Evolutionary conservation across 2,888 invertebrate species (phyloP).

Genomic region (Acrobasis consociella): DNA sequence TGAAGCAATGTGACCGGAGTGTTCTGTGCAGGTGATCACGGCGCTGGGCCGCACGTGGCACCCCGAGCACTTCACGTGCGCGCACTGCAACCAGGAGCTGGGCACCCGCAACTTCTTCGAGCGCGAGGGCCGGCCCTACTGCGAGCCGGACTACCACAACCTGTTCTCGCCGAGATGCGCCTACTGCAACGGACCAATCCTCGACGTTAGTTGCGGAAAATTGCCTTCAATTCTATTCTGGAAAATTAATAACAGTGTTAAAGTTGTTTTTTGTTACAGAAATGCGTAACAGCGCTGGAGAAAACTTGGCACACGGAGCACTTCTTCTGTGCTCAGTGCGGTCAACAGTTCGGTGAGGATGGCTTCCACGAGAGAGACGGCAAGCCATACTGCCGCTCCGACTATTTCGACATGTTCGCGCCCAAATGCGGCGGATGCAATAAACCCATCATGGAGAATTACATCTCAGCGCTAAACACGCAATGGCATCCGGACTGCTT

Average conservation of each 20-base stretch:
- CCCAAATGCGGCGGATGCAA: slow-evolving; percentile 98
- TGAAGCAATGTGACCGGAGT: slow-evolving; percentile 37
- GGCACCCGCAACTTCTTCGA: slow-evolving; percentile 99
- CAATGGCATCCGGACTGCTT: slow-evolving; percentile 99
- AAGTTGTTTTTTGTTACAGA: slow-evolving; percentile 83
- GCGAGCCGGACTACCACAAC: slow-evolving; percentile 99
- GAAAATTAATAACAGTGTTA: slow-evolving; percentile 32
- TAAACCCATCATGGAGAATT: slow-evolving; percentile 98
- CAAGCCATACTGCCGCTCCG: slow-evolving; percentile 97
- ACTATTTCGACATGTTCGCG: slow-evolving; percentile 99
- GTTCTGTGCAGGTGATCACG: slow-evolving; percentile 88
- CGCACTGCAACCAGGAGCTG: slow-evolving; percentile 97
- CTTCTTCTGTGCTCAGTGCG: slow-evolving; percentile 99
- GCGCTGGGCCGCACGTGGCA: slow-evolving; percentile 99
- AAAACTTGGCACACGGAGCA: slow-evolving; percentile 99
- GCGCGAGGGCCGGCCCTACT: slow-evolving; percentile 97
- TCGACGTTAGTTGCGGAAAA: slow-evolving; percentile 90
- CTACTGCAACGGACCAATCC: slow-evolving; percentile 98
- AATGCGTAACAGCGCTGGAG: slow-evolving; percentile 98
- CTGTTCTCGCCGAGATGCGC: slow-evolving; percentile 99
- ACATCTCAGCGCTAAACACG: slow-evolving; percentile 97
- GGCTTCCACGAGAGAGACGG: slow-evolving; percentile 99
- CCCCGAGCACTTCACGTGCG: slow-evolving; percentile 99
- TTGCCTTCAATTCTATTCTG: background rate
- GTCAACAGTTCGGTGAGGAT: slow-evolving; percentile 97